These are phyloP conservation scores for Chondrosia reniformis DNA, from an alignment of 37 sponge, comb jelly and placozoan genomes.

Conservation along the genomic window DNA sequence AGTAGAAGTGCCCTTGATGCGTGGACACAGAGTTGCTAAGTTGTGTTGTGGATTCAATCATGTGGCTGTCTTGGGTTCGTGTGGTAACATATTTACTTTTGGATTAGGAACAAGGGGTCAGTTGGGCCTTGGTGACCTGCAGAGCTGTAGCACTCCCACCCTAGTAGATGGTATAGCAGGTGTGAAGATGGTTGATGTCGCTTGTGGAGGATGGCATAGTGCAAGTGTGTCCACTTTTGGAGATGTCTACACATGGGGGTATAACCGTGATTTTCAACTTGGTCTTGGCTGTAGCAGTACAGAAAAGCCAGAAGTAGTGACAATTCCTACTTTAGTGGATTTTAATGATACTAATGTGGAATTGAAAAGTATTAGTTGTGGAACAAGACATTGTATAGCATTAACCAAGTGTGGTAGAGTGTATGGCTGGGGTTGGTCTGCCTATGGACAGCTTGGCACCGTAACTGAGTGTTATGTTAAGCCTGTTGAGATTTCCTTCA, in stretches of 20 bases:
- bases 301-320: background rate
- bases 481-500: background rate
- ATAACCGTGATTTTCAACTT: constrained; percentile 24
- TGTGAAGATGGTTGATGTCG: background rate
- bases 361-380: background rate
- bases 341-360: too few species aligned
- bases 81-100: background rate
- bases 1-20: background rate
- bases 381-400: background rate
- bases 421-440: constrained; percentile 24
- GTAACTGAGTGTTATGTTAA: background rate
- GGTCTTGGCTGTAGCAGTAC: background rate
- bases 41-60: background rate
- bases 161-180: constrained; percentile 30
- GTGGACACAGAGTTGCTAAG: background rate
- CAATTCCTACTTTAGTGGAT: background rate
- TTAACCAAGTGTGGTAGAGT: background rate
- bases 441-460: constrained; percentile 11
- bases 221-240: constrained; percentile 17
- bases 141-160: background rate
- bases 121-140: constrained; percentile 22
- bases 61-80: background rate
- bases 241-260: constrained; percentile 40
- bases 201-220: constrained; percentile 28
- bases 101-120: constrained; percentile 26